Conservation (phyloP, 92 coral and sea anemone species). For the Anthopleura xanthogrammica region DNA sequence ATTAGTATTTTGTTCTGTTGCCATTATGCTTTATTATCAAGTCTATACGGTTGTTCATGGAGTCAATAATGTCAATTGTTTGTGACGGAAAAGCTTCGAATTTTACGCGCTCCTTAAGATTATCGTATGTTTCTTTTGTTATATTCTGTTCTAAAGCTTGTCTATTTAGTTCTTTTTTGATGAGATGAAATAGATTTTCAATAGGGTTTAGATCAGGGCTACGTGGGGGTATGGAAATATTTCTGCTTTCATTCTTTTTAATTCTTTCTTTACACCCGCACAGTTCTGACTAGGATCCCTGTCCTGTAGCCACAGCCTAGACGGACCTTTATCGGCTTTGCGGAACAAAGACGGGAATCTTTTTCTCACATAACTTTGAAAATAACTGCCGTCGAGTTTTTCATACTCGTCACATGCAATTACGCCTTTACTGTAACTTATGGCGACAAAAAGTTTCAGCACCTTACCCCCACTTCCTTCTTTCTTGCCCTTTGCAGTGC, state of each 20-base stretch:
- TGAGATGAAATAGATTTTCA: conserved; percentile 36
- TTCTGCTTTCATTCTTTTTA: conserved; percentile 11
- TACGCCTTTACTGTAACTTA: conserved; percentile 41
- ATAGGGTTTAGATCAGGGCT: conserved; percentile 56
- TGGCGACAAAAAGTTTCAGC: conserved; percentile 24
- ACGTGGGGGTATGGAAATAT: conserved; percentile 38
- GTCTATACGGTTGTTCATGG: conserved; percentile 34
- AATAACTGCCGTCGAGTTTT: conserved; percentile 33
- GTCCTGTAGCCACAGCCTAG: conserved; percentile 41
- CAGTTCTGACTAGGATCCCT: conserved; percentile 50
- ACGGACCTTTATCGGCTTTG: conserved; percentile 31
- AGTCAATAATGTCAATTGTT: conserved; percentile 39
- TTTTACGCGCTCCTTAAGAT: conserved; percentile 33
- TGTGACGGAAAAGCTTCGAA: conserved; percentile 10
- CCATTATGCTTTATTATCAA: conserved; percentile 33
- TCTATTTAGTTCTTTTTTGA: conserved; percentile 5
- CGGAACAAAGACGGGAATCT: conserved; percentile 18
- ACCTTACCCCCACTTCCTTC: conserved; percentile 49
- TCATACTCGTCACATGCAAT: conserved; percentile 35
- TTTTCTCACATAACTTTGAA: conserved; percentile 13
- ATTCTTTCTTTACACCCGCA: conserved; percentile 17
- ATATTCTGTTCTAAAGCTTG: conserved; percentile 26
- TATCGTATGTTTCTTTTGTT: conserved; percentile 16
- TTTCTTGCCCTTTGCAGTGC: conserved; percentile 52
- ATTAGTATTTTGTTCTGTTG: conserved; percentile 13